Conservation (phyloP, 2,888 invertebrate species). For the Drymonia ruficornis region DNA sequence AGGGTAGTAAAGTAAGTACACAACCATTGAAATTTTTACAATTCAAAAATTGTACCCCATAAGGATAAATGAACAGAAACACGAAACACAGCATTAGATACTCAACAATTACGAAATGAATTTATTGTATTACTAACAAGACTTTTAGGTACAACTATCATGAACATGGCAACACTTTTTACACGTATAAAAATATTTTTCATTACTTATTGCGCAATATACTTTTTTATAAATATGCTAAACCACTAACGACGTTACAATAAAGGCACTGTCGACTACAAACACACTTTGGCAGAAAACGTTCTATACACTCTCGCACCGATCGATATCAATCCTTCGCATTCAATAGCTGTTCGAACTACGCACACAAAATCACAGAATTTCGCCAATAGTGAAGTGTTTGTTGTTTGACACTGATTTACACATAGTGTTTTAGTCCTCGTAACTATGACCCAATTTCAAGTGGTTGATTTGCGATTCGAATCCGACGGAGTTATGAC, state of each 20-base stretch:
- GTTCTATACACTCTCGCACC: slow-evolving; percentile 64
- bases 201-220: slow-evolving; percentile 73
- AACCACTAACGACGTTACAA: slow-evolving; percentile 71
- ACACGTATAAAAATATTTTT: slow-evolving; percentile 82
- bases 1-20: slow-evolving; percentile 73
- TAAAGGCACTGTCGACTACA: slow-evolving; percentile 85
- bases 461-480: slow-evolving; percentile 75
- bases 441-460: slow-evolving; percentile 57
- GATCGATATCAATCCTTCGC: slow-evolving; percentile 58
- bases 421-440: slow-evolving; percentile 66
- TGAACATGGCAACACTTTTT: slow-evolving; percentile 83
- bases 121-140: slow-evolving; percentile 51
- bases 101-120: slow-evolving; percentile 40
- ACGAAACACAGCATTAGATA: slow-evolving; percentile 38
- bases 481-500: slow-evolving; percentile 87
- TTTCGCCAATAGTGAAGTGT: slow-evolving; percentile 80
- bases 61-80: slow-evolving; percentile 32
- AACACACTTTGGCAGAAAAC: slow-evolving; percentile 85
- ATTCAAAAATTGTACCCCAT: slow-evolving; percentile 57
- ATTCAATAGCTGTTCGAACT: slow-evolving; percentile 55
- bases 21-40: slow-evolving; percentile 70
- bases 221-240: slow-evolving; percentile 78
- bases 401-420: slow-evolving; percentile 75
- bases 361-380: slow-evolving; percentile 77
- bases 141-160: slow-evolving; percentile 65